Conservation (phyloP, 2,888 invertebrate genomes). For the Dascillus cervinus region DNA sequence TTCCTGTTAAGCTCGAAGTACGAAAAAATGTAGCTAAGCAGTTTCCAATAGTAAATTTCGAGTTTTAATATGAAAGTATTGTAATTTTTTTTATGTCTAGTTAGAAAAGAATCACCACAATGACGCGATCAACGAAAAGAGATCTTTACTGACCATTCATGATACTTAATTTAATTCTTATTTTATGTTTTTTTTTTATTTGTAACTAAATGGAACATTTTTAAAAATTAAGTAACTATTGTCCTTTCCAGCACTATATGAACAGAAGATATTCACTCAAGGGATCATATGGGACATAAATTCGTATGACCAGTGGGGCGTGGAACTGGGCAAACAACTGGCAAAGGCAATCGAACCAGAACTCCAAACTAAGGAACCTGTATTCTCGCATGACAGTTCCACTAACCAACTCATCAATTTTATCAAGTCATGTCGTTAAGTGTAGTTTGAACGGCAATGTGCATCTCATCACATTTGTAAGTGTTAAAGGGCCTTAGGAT, state of each 20-base stretch:
- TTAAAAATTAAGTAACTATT: conserved; percentile 9
- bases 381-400: conserved; percentile 82
- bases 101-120: too few relatives aligned
- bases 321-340: conserved; percentile 96
- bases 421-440: conserved; percentile 58
- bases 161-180: too few relatives aligned
- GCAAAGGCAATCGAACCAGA: conserved; percentile 99
- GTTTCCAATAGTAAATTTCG: too few relatives aligned
- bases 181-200: too few relatives aligned
- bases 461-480: too few relatives aligned
- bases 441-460: not conserved
- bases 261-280: conserved; percentile 98
- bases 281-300: conserved; percentile 99
- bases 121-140: too few relatives aligned
- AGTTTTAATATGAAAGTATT: too few relatives aligned
- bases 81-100: too few relatives aligned
- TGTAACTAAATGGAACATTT: conserved; percentile 1
- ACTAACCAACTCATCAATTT: conserved; percentile 98
- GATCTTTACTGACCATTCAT: too few relatives aligned
- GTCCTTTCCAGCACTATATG: conserved; percentile 81
- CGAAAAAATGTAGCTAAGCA: too few relatives aligned
- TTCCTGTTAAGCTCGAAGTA: too few relatives aligned
- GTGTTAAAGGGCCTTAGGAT: too few relatives aligned
- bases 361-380: conserved; percentile 57
- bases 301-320: conserved; percentile 99